A percentile compares a stretch with the other conserved stretches of the same genome.
phyloP scores from a whole-genome alignment of 2,888 invertebrate species.

The Idaea dimidiata region DNA sequence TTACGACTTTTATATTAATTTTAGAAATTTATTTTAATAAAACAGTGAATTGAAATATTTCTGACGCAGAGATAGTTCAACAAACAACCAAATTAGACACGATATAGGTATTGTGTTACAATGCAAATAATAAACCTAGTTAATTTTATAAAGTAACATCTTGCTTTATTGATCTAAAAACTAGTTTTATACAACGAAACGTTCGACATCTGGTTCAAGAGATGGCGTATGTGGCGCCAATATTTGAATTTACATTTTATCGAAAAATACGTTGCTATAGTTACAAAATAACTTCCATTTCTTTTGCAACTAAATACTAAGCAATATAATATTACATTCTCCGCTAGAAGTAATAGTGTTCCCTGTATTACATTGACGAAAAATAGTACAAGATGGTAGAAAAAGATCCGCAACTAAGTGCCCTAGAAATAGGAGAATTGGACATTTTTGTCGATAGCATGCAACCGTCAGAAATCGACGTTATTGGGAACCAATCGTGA shows the following conservation, averaged over 20 bases:
- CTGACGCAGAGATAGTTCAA: too few relatives aligned
- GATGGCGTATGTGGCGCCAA: slow-evolving; percentile 18
- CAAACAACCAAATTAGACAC: too few relatives aligned
- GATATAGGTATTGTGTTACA: too few relatives aligned
- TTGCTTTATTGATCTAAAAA: too few relatives aligned
- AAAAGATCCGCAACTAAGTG: slow-evolving; percentile 69
- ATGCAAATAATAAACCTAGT: too few relatives aligned
- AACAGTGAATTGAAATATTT: too few relatives aligned
- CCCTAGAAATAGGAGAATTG: slow-evolving; percentile 85
- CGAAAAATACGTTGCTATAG: slow-evolving; percentile 44
- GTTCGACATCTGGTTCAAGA: neutral
- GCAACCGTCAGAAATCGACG: slow-evolving; percentile 82
- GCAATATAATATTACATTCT: neutral
- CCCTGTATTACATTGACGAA: neutral
- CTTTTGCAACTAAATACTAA: neutral
- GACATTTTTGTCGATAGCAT: slow-evolving; percentile 88
- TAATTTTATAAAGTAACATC: too few relatives aligned
- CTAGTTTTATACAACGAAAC: too few relatives aligned
- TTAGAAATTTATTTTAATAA: too few relatives aligned
- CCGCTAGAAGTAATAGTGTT: too few relatives aligned
- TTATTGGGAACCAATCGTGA: slow-evolving; percentile 83
- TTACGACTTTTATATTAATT: slow-evolving; percentile 14
- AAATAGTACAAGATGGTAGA: slow-evolving; percentile 66
- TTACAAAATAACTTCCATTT: slow-evolving; percentile 22
- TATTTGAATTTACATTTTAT: slow-evolving; percentile 30